phyloP scores from a whole-genome alignment of 2,888 invertebrate species.

The Diloba caeruleocephala region DNA sequence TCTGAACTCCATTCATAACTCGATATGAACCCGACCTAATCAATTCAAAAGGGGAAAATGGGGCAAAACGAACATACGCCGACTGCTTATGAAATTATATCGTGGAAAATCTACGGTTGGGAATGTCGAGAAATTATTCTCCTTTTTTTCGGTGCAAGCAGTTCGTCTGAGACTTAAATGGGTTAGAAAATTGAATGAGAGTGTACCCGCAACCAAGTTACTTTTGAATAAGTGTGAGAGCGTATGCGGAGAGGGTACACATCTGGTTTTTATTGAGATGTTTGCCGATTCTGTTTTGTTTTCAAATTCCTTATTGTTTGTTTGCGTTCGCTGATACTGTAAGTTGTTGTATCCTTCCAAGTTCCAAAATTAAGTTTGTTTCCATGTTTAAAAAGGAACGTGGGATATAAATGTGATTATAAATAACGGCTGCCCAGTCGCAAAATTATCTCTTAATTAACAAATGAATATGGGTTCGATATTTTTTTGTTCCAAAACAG shows the following conservation, averaged over 20 bases:
- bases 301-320: slow-evolving; percentile 52
- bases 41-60: slow-evolving; percentile 86
- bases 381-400: not conserved
- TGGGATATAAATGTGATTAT: not conserved
- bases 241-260: slow-evolving; percentile 73
- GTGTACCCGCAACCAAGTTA: slow-evolving; percentile 75
- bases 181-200: slow-evolving; percentile 89
- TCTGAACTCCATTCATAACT: slow-evolving; percentile 80
- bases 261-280: slow-evolving; percentile 73
- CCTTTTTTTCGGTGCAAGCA: slow-evolving; percentile 72
- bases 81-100: slow-evolving; percentile 87
- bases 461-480: too few species aligned
- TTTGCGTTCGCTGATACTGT: slow-evolving; percentile 29
- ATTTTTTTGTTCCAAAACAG: too few species aligned
- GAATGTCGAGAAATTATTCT: slow-evolving; percentile 74
- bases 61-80: slow-evolving; percentile 82
- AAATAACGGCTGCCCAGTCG: too few species aligned
- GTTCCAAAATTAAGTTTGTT: not conserved
- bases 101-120: slow-evolving; percentile 81
- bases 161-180: slow-evolving; percentile 87
- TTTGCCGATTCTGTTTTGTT: slow-evolving; percentile 63
- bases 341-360: slow-evolving; percentile 15
- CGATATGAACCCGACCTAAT: slow-evolving; percentile 84
- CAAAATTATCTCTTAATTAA: too few species aligned
- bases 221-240: slow-evolving; percentile 81